Evolutionary conservation across 2,113 vertebrate species (phyloP), one percentile per base, ranked within the genome.

Genomic region (Hippocampus barbouri): DNA sequence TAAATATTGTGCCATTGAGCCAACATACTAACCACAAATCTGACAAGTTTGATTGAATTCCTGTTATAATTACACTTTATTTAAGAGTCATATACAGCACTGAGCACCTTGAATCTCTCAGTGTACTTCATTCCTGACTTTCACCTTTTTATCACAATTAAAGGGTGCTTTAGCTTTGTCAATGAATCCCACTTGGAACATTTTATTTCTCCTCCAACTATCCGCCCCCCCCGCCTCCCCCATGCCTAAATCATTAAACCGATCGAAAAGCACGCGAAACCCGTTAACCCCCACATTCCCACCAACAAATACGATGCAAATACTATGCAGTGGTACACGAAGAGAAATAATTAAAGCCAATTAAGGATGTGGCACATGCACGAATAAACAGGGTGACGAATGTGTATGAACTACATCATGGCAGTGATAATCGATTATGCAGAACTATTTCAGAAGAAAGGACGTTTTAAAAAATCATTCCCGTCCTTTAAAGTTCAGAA

Each of bases 401-500:
- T 20, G 49, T 8, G 20, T 45, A 45, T 45, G 43, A 45, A 38
- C 8, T 15, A 66, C 45, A 66, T n/a, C 34, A 47, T 45, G 20
- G 1, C 45, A 40, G 16, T 8, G 59, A 27, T 6, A 23, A 8
- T 12, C 47, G 70, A 40, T 25, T 12, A 43, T 34, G 25, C 49
- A 45, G n/a, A 6, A 47, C 23, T 0, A 54, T 62, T 40, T 47
- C 14, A 16, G 23, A 27, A 7, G 5, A 25, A 66, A 45, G n/a
- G 27, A 60, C 25, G 56, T 57, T 61, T 8, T 1, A 38, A 18
- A 34, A 34, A 2, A 69, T 71, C 20, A 15, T 1, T 27, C 14
- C 1, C 47, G 4, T 14, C 45, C 62, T 66, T 84, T 27, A 85
- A 89, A 89, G 80, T 90, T 87, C 11, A 7, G 27, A 65, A 70